Evolutionary conservation across 2,888 invertebrate species (phyloP).

Genomic region (Protonemura montana): DNA sequence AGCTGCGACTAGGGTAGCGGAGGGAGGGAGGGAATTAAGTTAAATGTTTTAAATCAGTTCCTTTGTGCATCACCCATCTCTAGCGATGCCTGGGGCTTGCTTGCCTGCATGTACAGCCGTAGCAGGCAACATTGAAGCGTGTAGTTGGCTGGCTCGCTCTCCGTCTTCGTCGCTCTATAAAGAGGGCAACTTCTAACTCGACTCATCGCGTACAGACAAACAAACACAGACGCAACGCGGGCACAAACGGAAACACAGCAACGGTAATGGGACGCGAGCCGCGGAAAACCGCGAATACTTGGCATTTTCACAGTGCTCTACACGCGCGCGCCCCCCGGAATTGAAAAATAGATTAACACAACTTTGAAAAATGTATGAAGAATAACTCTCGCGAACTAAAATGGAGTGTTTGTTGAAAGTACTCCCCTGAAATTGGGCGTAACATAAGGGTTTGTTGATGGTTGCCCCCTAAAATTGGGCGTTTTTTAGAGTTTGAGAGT

Average conservation of each 20-base stretch:
- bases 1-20: neutral
- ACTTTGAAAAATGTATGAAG: neutral
- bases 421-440: neutral
- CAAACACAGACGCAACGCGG: neutral
- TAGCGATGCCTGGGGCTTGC: neutral
- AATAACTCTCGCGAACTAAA: neutral
- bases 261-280: neutral
- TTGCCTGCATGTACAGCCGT: neutral
- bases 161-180: neutral
- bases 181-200: neutral
- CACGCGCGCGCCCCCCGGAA: neutral
- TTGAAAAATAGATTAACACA: neutral
- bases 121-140: neutral
- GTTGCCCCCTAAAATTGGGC: too few relatives aligned
- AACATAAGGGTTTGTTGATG: neutral
- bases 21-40: neutral
- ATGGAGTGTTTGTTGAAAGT: neutral
- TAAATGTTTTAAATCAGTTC: slow-evolving; percentile 12
- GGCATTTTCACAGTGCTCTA: neutral
- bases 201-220: neutral
- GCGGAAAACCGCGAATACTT: slow-evolving; percentile 7
- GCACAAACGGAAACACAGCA: neutral
- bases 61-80: slow-evolving; percentile 12
- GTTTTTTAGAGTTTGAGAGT: too few relatives aligned
- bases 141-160: neutral